Percentiles rank a stretch among this genome's conserved stretches.
phyloP scores from a whole-genome alignment of 2,113 vertebrate species.

The Lepus timidus region DNA sequence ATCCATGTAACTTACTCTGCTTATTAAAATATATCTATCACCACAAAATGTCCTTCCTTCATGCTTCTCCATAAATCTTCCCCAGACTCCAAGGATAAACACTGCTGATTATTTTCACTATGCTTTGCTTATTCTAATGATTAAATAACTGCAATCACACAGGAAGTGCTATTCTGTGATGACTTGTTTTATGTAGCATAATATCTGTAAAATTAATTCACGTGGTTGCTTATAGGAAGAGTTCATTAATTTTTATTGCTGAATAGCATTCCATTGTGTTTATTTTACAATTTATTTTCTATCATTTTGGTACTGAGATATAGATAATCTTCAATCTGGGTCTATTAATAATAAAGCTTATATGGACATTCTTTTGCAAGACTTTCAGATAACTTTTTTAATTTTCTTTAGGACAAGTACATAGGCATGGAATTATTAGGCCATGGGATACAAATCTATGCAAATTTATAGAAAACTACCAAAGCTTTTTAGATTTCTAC shows the following conservation, averaged over 20 bases:
- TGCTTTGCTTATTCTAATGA: background rate
- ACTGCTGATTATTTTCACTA: background rate
- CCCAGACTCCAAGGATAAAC: background rate
- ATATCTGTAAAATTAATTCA: background rate
- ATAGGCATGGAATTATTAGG: background rate
- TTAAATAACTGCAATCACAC: background rate
- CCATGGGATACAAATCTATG: background rate
- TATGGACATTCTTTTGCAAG: background rate
- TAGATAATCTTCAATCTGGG: background rate
- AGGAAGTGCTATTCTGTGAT: background rate
- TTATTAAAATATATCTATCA: background rate
- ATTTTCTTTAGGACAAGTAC: background rate
- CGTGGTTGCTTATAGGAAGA: background rate
- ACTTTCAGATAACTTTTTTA: background rate
- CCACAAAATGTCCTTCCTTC: background rate
- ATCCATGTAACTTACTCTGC: background rate
- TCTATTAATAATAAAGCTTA: background rate
- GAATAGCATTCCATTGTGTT: background rate
- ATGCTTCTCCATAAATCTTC: background rate
- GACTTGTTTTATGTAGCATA: background rate
- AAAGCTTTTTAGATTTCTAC: background rate
- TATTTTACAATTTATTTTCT: background rate
- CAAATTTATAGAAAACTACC: background rate
- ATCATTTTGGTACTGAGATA: background rate
- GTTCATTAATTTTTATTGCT: conserved; percentile 22